A percentile compares a stretch with the other conserved stretches of the same genome.
phyloP scores from a whole-genome alignment of 2,113 vertebrate species.

The Upupa epops region DNA sequence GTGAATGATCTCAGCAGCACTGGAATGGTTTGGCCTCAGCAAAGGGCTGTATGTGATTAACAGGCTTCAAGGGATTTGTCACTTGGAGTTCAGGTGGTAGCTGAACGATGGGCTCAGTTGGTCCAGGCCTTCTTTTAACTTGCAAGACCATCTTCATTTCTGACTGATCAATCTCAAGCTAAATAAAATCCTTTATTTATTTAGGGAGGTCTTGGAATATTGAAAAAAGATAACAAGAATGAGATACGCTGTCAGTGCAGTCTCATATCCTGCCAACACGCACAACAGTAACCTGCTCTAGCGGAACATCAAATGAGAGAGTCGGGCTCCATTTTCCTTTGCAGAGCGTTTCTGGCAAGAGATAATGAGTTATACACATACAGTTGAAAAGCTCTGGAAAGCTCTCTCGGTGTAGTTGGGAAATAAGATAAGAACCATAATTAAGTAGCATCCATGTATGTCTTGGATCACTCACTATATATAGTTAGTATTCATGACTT shows the following conservation, averaged over 20 bases:
- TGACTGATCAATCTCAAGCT: neutral
- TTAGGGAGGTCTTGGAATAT: neutral
- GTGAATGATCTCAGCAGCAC: neutral
- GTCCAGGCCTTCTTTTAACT: neutral
- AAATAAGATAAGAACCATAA: neutral
- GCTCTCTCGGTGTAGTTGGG: neutral
- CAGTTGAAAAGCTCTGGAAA: neutral
- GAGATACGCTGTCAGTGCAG: neutral
- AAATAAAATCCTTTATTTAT: neutral
- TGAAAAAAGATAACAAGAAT: neutral
- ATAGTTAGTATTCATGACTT: neutral
- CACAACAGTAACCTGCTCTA: neutral
- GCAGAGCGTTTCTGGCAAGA: neutral
- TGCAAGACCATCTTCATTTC: neutral
- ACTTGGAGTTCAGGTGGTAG: neutral
- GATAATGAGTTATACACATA: fast-evolving
- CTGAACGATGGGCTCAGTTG: neutral
- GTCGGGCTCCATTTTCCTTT: neutral
- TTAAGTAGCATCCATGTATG: neutral
- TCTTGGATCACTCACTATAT: neutral
- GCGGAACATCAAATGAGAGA: neutral
- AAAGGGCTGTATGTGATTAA: neutral
- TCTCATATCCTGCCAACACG: neutral
- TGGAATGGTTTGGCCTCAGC: neutral
- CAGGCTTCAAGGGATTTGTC: neutral